These are phyloP conservation scores for Lamprologus ornatipinnis DNA, from an alignment of 2,113 vertebrate species.

Conservation along the genomic window DNA sequence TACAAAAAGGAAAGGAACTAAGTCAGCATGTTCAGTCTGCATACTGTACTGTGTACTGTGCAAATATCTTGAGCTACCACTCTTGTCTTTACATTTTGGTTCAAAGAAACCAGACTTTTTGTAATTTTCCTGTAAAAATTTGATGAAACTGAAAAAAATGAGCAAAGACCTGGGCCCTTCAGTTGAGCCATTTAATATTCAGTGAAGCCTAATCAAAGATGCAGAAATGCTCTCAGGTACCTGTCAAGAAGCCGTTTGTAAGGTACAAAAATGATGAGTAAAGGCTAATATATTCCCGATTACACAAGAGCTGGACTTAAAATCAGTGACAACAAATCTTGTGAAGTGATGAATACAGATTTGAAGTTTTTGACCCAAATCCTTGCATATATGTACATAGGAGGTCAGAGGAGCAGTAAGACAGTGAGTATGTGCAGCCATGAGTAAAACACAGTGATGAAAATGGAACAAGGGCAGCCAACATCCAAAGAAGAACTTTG, in stretches of 20 bases:
- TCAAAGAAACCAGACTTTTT: neutral
- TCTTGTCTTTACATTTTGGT: neutral
- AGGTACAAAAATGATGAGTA: neutral
- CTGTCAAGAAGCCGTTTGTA: neutral
- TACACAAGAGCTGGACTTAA: neutral
- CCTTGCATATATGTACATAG: neutral
- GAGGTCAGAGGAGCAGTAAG: neutral
- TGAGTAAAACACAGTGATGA: neutral
- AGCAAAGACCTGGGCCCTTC: neutral
- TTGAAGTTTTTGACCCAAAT: neutral
- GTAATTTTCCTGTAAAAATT: neutral
- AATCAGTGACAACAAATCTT: neutral
- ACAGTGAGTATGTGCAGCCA: neutral
- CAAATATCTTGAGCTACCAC: neutral
- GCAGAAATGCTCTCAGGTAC: neutral
- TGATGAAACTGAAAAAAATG: neutral
- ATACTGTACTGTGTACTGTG: neutral
- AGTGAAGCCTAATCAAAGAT: neutral
- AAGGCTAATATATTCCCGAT: neutral
- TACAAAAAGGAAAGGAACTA: neutral
- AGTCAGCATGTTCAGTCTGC: conserved; percentile 15
- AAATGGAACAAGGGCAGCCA: neutral
- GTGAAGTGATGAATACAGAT: neutral
- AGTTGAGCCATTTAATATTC: neutral
- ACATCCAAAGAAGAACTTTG: neutral